Conservation (phyloP, 2,113 vertebrate genomes). For the Solea senegalensis region DNA sequence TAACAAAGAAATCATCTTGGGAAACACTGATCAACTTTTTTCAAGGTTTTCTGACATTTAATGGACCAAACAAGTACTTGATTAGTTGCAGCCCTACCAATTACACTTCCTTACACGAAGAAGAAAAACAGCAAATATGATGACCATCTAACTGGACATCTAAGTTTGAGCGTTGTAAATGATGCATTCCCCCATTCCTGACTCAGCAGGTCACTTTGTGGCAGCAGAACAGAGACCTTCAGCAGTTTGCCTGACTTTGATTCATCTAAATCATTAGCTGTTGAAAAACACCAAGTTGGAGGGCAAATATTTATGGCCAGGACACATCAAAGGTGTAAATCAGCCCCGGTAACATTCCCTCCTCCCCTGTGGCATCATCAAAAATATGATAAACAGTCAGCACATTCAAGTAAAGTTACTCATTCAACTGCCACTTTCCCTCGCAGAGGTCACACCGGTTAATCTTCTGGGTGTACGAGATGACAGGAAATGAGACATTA, state of each 20-base stretch:
- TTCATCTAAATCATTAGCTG: conserved; percentile 64
- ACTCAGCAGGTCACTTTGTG: conserved; percentile 61
- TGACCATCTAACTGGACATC: conserved; percentile 9
- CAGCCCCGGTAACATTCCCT: conserved; percentile 15
- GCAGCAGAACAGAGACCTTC: conserved; percentile 63
- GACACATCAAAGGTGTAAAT: conserved; percentile 64
- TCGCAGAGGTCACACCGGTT: conserved; percentile 31
- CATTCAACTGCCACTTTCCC: conserved; percentile 24
- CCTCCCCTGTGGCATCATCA: conserved; percentile 40
- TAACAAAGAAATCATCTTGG: no score
- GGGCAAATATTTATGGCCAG: conserved; percentile 50
- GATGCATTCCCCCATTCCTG: conserved; percentile 58
- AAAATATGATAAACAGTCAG: conserved; percentile 58
- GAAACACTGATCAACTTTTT: no score
- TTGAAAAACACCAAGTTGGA: conserved; percentile 48
- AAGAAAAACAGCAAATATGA: neutral
- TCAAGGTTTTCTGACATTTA: no score
- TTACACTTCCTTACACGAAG: neutral
- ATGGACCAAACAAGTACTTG: no score
- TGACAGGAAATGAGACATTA: conserved; percentile 34
- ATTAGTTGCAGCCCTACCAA: neutral
- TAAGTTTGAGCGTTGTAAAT: conserved; percentile 51
- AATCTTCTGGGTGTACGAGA: conserved; percentile 20
- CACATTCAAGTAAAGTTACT: conserved; percentile 35
- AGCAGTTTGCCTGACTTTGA: conserved; percentile 57